Conservation (phyloP, 2,113 vertebrate genomes). For the Pica pica region DNA sequence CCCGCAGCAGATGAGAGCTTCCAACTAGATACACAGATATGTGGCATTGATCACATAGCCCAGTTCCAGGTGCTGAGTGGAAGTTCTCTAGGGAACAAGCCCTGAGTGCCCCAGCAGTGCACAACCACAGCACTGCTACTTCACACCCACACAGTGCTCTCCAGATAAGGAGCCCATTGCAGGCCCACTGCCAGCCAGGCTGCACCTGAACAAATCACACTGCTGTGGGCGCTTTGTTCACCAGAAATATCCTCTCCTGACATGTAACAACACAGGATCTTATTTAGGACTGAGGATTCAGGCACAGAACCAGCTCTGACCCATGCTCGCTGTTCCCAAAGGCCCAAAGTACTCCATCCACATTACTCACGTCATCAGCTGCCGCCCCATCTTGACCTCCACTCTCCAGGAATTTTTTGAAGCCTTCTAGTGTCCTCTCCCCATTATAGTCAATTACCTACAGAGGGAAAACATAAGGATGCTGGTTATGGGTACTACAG, state of each 20-base stretch:
- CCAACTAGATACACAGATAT: rapidly evolving
- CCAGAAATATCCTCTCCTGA: background rate
- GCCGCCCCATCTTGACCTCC: slow-evolving; percentile 92
- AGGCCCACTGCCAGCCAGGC: background rate
- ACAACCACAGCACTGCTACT: background rate
- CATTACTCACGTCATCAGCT: slow-evolving; percentile 78
- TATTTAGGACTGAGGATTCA: background rate
- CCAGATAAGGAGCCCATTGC: background rate
- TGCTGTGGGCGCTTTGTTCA: background rate
- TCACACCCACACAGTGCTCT: background rate
- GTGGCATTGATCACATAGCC: background rate
- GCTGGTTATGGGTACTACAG: background rate
- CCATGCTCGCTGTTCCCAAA: background rate
- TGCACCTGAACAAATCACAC: background rate
- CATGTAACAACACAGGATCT: background rate
- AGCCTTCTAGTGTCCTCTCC: slow-evolving; percentile 92
- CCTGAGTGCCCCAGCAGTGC: background rate
- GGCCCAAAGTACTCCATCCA: background rate
- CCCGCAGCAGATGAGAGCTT: background rate
- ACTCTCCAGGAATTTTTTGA: slow-evolving; percentile 93
- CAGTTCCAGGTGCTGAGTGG: background rate
- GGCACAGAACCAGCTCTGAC: background rate
- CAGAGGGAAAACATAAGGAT: background rate
- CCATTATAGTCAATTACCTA: slow-evolving; percentile 97
- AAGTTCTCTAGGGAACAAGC: background rate